Conservation (phyloP, 1,140 invertebrate genomes). For the Helicoverpa zea region DNA sequence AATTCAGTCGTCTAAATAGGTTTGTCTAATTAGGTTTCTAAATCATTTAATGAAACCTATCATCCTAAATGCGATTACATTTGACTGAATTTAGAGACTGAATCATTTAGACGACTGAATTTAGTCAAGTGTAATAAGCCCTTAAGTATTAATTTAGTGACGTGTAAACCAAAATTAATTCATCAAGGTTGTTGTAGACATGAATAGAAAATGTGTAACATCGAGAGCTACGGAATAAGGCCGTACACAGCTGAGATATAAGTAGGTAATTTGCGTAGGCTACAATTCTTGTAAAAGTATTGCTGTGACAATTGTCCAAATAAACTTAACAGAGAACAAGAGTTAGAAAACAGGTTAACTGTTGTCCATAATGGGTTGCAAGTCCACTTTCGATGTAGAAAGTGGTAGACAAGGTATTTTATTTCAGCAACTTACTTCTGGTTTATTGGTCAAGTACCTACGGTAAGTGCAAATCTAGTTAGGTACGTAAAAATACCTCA, state of each 20-base stretch:
- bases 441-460: background rate
- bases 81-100: too few relatives aligned
- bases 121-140: too few relatives aligned
- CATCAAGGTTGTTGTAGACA: too few relatives aligned
- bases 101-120: too few relatives aligned
- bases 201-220: background rate
- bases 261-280: background rate
- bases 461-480: too few relatives aligned
- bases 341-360: constrained; percentile 7
- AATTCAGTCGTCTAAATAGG: too few relatives aligned
- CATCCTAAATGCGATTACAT: too few relatives aligned
- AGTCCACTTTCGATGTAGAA: constrained; percentile 24
- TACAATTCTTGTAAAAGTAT: constrained; percentile 14
- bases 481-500: too few relatives aligned
- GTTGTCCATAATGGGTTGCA: background rate
- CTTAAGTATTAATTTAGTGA: too few relatives aligned
- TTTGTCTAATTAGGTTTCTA: too few relatives aligned
- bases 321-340: constrained; percentile 15
- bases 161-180: too few relatives aligned
- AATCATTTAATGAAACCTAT: too few relatives aligned
- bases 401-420: background rate
- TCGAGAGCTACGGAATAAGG: background rate
- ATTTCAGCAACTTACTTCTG: background rate
- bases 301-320: constrained; percentile 7
- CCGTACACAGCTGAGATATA: background rate